These are phyloP conservation scores for Anas bernieri DNA, from an alignment of 2,797 vertebrate species.

Conservation along the genomic window DNA sequence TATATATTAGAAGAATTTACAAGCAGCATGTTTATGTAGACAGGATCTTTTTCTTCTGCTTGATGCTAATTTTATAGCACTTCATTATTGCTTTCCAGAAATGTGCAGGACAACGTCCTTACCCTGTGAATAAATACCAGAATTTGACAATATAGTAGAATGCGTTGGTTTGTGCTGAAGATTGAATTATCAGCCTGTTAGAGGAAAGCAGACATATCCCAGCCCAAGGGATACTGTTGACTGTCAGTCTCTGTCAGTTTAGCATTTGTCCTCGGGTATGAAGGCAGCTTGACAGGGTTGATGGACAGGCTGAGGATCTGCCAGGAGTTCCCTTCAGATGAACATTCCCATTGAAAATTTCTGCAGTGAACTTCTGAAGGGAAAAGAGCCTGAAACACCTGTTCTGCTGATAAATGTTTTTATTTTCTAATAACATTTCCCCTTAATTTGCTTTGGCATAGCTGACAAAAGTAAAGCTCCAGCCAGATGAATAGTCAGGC, in stretches of 20 bases:
- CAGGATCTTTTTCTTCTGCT: background rate
- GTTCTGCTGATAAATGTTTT: background rate
- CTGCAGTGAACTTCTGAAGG: background rate
- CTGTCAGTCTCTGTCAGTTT: background rate
- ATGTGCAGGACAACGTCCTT: background rate
- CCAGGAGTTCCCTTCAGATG: background rate
- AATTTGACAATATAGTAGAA: background rate
- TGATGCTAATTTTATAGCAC: background rate
- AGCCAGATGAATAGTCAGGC: background rate
- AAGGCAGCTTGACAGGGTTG: background rate
- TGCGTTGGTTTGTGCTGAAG: background rate
- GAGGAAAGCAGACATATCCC: background rate
- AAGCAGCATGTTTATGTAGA: background rate
- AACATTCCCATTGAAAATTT: background rate
- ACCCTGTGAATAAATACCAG: background rate
- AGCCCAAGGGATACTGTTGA: background rate
- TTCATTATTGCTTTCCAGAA: background rate
- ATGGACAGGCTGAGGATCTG: background rate
- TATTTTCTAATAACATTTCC: background rate
- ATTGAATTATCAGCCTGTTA: background rate
- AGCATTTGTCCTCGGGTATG: background rate
- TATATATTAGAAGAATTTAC: background rate
- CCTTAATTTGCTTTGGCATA: background rate
- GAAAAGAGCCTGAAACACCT: background rate
- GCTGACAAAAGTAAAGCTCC: background rate